A percentile compares a stretch with the other conserved stretches of the same genome.
Conservation (phyloP, 2,888 invertebrate species). For the Thecophora atra region DNA sequence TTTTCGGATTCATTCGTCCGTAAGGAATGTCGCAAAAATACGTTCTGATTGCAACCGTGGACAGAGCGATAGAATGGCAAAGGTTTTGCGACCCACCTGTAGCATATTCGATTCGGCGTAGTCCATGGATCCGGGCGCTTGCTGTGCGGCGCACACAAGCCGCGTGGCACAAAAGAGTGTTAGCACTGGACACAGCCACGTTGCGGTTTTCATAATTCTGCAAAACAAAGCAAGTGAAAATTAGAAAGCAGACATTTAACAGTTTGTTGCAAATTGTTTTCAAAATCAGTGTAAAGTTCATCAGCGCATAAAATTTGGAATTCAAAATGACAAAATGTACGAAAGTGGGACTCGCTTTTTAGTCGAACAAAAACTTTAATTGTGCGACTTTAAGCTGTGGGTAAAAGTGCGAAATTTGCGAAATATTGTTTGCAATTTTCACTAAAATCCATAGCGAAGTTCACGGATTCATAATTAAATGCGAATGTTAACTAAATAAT, state of each 20-base stretch:
- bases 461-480: too few relatives aligned
- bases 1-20: conserved; percentile 15
- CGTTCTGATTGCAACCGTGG: not conserved
- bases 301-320: not conserved
- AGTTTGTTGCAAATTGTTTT: conserved; percentile 13
- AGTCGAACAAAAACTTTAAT: not conserved
- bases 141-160: conserved; percentile 62
- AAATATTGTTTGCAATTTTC: not conserved
- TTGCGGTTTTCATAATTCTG: conserved; percentile 65
- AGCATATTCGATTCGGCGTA: conserved; percentile 57
- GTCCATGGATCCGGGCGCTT: conserved; percentile 53
- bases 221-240: conserved; percentile 35
- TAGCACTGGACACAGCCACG: conserved; percentile 65
- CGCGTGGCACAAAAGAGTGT: conserved; percentile 63
- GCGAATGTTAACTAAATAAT: too few relatives aligned
- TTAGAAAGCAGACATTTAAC: not conserved
- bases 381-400: not conserved
- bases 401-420: not conserved
- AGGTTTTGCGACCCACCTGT: conserved; percentile 56
- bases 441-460: too few relatives aligned
- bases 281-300: not conserved
- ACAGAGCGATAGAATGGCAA: not conserved
- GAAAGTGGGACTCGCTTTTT: not conserved
- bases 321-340: not conserved
- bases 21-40: conserved; percentile 25